phyloP scores from a whole-genome alignment of 2,797 vertebrate species.

The Oceanodroma leucorhoa region DNA sequence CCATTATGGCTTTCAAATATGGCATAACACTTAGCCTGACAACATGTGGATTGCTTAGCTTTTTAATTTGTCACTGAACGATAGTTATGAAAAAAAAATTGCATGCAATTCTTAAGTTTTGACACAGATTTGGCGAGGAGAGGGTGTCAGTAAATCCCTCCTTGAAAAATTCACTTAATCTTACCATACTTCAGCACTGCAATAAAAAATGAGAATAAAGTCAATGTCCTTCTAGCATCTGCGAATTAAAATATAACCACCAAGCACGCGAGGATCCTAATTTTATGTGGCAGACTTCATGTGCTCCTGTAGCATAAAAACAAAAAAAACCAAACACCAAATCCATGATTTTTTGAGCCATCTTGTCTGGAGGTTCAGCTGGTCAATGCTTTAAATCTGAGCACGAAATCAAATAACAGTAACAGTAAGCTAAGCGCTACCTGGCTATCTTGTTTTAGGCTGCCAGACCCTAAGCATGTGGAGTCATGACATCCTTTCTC shows the following conservation, averaged over 20 bases:
- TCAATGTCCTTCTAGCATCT: background rate
- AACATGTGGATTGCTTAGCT: background rate
- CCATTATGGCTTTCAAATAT: background rate
- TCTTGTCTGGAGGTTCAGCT: background rate
- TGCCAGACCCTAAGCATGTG: background rate
- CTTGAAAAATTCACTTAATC: background rate
- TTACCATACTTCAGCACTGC: background rate
- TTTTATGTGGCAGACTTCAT: background rate
- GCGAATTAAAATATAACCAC: background rate
- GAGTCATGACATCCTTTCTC: background rate
- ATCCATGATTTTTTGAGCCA: rapidly evolving
- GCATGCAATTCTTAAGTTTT: background rate
- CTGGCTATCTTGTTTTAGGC: background rate
- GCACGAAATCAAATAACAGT: background rate
- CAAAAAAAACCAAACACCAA: background rate
- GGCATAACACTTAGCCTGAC: background rate
- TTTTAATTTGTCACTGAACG: background rate
- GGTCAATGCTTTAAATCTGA: background rate
- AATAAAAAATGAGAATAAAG: background rate
- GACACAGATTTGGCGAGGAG: background rate
- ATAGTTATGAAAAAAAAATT: background rate
- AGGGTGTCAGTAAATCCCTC: background rate
- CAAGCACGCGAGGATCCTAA: background rate
- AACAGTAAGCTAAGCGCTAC: background rate
- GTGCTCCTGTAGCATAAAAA: background rate